These are phyloP conservation scores for Spodoptera littoralis DNA, from an alignment of 2,888 invertebrate genomes.

Conservation along the genomic window DNA sequence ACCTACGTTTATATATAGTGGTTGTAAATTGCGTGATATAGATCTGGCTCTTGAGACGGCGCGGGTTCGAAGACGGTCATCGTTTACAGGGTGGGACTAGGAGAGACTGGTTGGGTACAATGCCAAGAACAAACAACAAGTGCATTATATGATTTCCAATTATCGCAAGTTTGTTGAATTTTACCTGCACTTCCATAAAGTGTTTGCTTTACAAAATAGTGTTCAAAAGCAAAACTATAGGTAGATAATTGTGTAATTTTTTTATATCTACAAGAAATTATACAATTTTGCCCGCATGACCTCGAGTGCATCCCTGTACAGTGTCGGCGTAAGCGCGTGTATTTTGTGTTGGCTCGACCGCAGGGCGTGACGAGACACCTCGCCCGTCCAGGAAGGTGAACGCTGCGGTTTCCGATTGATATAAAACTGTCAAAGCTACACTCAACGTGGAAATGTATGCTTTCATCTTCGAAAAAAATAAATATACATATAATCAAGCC, in stretches of 20 bases:
- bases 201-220: too few species aligned
- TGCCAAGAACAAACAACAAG: too few species aligned
- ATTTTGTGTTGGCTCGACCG: conserved; percentile 51
- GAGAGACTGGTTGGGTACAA: not conserved
- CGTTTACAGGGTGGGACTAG: conserved; percentile 45
- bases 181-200: too few species aligned
- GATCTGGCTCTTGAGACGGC: conserved; percentile 58
- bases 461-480: conserved; percentile 44
- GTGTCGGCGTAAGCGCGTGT: conserved; percentile 29
- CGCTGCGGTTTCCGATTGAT: conserved; percentile 59
- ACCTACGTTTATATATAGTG: conserved; percentile 56
- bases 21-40: conserved; percentile 52
- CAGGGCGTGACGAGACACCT: conserved; percentile 44
- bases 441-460: conserved; percentile 29
- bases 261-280: not conserved
- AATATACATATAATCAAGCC: conserved; percentile 19
- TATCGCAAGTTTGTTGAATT: too few species aligned
- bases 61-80: conserved; percentile 65
- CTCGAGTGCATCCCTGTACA: conserved; percentile 25
- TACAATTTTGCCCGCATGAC: not conserved
- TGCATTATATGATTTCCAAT: too few species aligned
- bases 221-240: too few species aligned
- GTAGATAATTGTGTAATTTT: not conserved
- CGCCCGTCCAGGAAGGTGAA: conserved; percentile 53
- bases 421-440: conserved; percentile 54